Base-by-base conservation (phyloP, 2,888 invertebrate genomes). In the Agapetus fuscipes region DNA sequence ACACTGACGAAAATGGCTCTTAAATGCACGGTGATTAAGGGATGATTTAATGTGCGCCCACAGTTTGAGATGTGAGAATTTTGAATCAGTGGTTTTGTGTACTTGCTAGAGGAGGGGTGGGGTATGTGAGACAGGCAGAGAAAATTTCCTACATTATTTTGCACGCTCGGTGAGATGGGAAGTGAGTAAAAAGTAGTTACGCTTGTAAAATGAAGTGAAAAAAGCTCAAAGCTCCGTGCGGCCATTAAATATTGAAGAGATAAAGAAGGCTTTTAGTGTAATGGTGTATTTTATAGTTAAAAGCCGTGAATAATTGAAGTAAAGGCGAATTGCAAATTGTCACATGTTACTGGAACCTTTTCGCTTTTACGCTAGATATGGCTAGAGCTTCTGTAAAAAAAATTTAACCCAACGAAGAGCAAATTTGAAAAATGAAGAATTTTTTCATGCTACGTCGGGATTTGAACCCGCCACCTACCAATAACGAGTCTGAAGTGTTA, bases 171-270 rank as follows among this genome's bases (percentile, higher is more conserved):
- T 36, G 43, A 31, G 30, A 36, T 30, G 34, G 37, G 44, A 41
- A 46, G 46, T 39, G 46, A 43, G 43, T 43, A 45, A 46, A 43
- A 46, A 44, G 42, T 44, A 45, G 46, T 44, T 43, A 48, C 38
- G 40, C 31, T 31, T 43, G 37, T 37, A 46, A 46, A 46, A 48
- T 42, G 38, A 43, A 46, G 48, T 48, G 48, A 39, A 37, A 46
- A 43, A 39, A 40, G 39, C 38, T 37, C 24, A 16, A 4, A 15
- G 11, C 10, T 17, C 27, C 30, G 20, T 6, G 20, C 20, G 20
- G 9, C 20, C 9, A 20, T 20, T 6, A 20, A 20, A 9, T 9
- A 20, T 20, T 20, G 4, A 20, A 20, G 20, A 20, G 9, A 20
- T 9, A 9, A 20, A 20, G 9, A 20, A 9, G 5, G 20, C n/a